Conservation (phyloP, 2,113 vertebrate genomes). For the Desmodus rotundus region DNA sequence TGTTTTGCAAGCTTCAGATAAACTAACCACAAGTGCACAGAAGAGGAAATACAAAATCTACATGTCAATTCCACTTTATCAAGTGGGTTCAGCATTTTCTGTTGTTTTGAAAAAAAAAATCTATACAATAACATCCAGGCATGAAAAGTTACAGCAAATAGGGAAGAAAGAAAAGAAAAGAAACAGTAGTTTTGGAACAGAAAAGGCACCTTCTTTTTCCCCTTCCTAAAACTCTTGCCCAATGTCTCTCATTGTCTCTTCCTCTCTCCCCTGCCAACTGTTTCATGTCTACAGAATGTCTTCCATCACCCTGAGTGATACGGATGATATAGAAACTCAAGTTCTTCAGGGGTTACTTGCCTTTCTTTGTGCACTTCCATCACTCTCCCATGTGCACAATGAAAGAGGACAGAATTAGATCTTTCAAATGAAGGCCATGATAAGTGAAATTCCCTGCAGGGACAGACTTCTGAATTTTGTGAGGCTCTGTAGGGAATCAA, state of each 20-base stretch:
- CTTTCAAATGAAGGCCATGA: slow-evolving; percentile 65
- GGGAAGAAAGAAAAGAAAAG: not conserved
- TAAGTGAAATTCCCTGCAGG: slow-evolving; percentile 71
- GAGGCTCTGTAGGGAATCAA: slow-evolving; percentile 68
- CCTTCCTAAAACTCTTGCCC: slow-evolving; percentile 31
- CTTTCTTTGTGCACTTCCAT: slow-evolving; percentile 61
- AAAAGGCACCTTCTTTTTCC: slow-evolving; percentile 49
- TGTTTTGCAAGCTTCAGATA: slow-evolving; percentile 41
- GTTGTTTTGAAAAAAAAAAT: slow-evolving; percentile 44
- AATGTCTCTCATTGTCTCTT: slow-evolving; percentile 10
- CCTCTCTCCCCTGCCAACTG: not conserved
- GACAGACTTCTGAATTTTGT: slow-evolving; percentile 71
- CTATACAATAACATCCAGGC: slow-evolving; percentile 21
- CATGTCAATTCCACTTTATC: slow-evolving; percentile 40
- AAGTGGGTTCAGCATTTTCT: slow-evolving; percentile 53
- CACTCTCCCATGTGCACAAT: slow-evolving; percentile 47
- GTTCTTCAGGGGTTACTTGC: slow-evolving; percentile 59
- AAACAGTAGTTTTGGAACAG: slow-evolving; percentile 6
- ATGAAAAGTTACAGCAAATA: slow-evolving; percentile 46
- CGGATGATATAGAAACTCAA: slow-evolving; percentile 30
- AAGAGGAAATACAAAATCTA: slow-evolving; percentile 49
- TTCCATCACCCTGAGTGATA: slow-evolving; percentile 44
- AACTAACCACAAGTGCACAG: not conserved
- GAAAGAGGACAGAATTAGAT: slow-evolving; percentile 70
- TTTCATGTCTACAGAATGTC: slow-evolving; percentile 58